Conservation (phyloP, 2,113 vertebrate species). For the Chiloscyllium plagiosum region DNA sequence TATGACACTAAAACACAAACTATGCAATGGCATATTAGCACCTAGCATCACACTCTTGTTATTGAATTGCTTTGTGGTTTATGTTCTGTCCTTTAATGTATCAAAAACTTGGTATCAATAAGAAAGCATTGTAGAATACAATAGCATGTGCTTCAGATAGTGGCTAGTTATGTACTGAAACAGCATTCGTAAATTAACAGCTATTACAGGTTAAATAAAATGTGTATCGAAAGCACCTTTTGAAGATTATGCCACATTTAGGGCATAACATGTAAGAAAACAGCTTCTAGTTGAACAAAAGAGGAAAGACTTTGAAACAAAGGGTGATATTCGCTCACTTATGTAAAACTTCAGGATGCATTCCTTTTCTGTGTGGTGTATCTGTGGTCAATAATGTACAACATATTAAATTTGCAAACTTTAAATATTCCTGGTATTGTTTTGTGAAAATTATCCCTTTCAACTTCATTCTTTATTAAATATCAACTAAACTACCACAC, state of each 20-base stretch:
- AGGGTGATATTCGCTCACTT: neutral
- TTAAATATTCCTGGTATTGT: neutral
- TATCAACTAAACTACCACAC: neutral
- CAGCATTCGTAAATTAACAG: neutral
- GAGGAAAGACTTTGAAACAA: neutral
- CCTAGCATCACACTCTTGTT: neutral
- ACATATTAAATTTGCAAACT: neutral
- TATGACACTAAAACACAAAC: neutral
- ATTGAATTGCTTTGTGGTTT: slow-evolving; percentile 9
- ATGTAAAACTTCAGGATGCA: neutral
- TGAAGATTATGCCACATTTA: neutral
- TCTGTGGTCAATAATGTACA: neutral
- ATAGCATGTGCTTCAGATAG: neutral
- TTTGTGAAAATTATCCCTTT: neutral
- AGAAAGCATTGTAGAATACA: slow-evolving; percentile 3
- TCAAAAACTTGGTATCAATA: neutral
- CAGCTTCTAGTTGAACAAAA: neutral
- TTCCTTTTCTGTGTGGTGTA: neutral
- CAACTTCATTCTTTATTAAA: neutral
- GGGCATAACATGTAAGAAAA: neutral
- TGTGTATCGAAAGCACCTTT: neutral
- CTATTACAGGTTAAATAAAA: neutral
- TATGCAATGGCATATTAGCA: neutral
- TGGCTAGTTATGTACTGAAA: neutral
- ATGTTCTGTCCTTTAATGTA: neutral